phyloP scores from a whole-genome alignment of 2,113 vertebrate genomes.

The Alligator mississippiensis region DNA sequence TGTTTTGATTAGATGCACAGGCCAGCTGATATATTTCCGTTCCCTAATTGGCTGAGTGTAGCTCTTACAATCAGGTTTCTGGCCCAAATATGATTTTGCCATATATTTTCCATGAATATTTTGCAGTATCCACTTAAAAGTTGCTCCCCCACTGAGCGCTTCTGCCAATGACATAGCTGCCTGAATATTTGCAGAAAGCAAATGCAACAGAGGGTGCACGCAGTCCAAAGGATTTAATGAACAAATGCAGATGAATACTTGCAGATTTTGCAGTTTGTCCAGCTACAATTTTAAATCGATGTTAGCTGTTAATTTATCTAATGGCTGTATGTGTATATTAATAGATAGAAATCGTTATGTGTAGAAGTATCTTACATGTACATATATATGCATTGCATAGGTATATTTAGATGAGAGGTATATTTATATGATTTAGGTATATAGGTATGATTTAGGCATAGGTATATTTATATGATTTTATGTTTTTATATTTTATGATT shows the following conservation, averaged over 20 bases:
- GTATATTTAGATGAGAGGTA: not conserved
- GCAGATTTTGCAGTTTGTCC: not conserved
- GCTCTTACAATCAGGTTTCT: not conserved
- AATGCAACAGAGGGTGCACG: not conserved
- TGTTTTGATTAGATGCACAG: conserved; percentile 20
- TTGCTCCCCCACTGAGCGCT: not conserved
- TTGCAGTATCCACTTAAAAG: not conserved
- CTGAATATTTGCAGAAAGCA: not conserved
- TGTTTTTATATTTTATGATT: not conserved
- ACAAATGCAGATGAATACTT: not conserved
- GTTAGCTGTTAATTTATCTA: not conserved
- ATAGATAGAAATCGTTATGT: not conserved
- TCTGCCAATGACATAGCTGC: not conserved
- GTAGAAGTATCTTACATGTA: no score
- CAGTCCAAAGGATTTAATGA: not conserved
- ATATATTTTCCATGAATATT: not conserved
- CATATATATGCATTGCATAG: not conserved
- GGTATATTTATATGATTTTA: rapidly evolving
- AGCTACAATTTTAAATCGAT: rapidly evolving
- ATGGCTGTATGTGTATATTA: rapidly evolving
- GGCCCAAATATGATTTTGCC: not conserved
- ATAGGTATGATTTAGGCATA: not conserved
- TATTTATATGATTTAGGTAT: not conserved
- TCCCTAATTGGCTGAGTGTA: not conserved
- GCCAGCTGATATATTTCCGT: conserved; percentile 17